A percentile compares a stretch with the other conserved stretches of the same genome.
Conservation (phyloP, 2,888 invertebrate genomes). For the Quadroppia sp. region DNA sequence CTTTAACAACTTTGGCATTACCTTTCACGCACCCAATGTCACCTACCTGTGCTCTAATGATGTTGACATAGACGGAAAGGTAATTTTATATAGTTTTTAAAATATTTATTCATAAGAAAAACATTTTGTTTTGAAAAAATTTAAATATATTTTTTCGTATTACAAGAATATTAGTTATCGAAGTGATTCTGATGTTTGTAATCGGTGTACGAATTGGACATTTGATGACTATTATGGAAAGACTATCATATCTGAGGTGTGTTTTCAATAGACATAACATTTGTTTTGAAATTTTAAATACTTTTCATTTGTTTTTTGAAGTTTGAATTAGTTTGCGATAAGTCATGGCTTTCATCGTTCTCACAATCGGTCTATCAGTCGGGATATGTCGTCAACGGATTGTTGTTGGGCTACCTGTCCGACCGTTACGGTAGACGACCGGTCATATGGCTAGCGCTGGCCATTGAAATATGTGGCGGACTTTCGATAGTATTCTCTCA, state of each 20-base stretch:
- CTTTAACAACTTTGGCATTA: slow-evolving; percentile 32
- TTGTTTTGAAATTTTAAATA: no score
- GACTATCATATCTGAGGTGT: slow-evolving; percentile 33
- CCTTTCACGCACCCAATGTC: slow-evolving; percentile 39
- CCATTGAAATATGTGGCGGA: slow-evolving; percentile 37
- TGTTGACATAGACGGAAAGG: no score
- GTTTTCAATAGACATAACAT: no score
- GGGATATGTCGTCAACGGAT: background rate
- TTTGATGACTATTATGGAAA: slow-evolving; percentile 25
- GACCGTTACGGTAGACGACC: slow-evolving; percentile 34
- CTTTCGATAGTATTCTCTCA: slow-evolving; percentile 27
- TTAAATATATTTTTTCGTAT: background rate
- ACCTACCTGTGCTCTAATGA: slow-evolving; percentile 31
- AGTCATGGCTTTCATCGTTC: background rate
- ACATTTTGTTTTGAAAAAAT: no score
- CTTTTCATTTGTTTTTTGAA: background rate
- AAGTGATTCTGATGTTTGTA: no score
- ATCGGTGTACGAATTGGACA: background rate
- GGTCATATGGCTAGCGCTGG: background rate
- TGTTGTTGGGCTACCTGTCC: background rate
- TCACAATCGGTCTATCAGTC: slow-evolving; percentile 7
- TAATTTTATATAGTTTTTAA: no score
- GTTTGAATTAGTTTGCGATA: slow-evolving; percentile 34
- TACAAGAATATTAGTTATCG: no score
- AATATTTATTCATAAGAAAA: no score